phyloP scores from a whole-genome alignment of 2,888 invertebrate genomes.

The Terebella lapidaria region DNA sequence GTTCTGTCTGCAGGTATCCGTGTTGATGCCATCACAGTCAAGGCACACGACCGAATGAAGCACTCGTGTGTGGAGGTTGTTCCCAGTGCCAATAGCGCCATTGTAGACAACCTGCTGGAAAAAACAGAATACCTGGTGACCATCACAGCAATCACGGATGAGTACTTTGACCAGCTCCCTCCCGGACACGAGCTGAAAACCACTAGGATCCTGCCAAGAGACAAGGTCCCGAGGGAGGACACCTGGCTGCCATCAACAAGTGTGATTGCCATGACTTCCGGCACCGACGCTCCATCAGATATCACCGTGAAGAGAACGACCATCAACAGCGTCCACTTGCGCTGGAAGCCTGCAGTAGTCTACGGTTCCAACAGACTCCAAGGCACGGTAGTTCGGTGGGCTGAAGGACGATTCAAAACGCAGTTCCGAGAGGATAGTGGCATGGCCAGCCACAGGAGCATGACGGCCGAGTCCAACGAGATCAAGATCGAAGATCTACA shows the following conservation, averaged over 20 bases:
- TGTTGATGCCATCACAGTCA: constrained; percentile 46
- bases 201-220: constrained; percentile 36
- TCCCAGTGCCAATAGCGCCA: constrained; percentile 41
- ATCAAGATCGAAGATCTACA: constrained; percentile 40
- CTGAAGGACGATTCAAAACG: constrained; percentile 25
- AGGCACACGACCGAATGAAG: constrained; percentile 15
- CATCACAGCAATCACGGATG: constrained; percentile 50
- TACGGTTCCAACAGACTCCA: constrained; percentile 49
- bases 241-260: constrained; percentile 48
- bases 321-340: constrained; percentile 38
- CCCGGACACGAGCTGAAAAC: constrained; percentile 39
- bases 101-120: constrained; percentile 42
- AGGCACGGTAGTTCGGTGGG: constrained; percentile 49
- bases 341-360: constrained; percentile 49
- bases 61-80: constrained; percentile 35
- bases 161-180: constrained; percentile 50
- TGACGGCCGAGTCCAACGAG: constrained; percentile 20
- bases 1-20: constrained; percentile 36
- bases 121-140: constrained; percentile 48
- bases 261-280: constrained; percentile 48
- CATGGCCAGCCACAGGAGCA: constrained; percentile 11
- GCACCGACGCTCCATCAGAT: constrained; percentile 46
- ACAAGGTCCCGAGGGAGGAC: constrained; percentile 38
- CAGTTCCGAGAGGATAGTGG: background rate
- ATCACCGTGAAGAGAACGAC: constrained; percentile 28